Percentiles rank a stretch among this genome's conserved stretches.
phyloP scores from a whole-genome alignment of 2,888 invertebrate genomes.

The Eulithis prunata region DNA sequence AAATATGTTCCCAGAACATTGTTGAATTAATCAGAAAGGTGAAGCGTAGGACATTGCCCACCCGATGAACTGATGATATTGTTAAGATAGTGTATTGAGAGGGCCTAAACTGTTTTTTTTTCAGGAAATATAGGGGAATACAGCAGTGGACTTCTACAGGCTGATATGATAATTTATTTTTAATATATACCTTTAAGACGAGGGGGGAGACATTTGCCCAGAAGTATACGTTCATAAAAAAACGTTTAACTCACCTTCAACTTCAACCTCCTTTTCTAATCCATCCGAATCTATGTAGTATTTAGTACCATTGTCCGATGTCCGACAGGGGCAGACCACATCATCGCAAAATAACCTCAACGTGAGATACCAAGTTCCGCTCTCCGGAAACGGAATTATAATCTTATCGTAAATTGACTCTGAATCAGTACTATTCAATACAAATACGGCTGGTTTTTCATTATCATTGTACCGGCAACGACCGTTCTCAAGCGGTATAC shows the following conservation, averaged over 20 bases:
- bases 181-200: too few relatives aligned
- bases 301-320: constrained; percentile 73
- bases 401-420: constrained; percentile 85
- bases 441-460: constrained; percentile 83
- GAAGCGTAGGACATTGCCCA: too few relatives aligned
- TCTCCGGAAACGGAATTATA: constrained; percentile 92
- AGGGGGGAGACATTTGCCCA: not conserved
- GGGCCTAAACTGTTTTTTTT: too few relatives aligned
- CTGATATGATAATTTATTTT: too few relatives aligned
- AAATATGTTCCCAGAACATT: too few relatives aligned
- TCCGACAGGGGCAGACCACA: constrained; percentile 74
- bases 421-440: constrained; percentile 86
- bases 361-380: constrained; percentile 92
- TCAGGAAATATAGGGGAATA: too few relatives aligned
- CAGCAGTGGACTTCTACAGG: too few relatives aligned
- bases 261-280: constrained; percentile 54
- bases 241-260: constrained; percentile 32
- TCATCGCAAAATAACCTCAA: constrained; percentile 88
- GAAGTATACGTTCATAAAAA: too few relatives aligned
- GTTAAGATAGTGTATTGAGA: too few relatives aligned
- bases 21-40: too few relatives aligned
- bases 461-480: constrained; percentile 84
- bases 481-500: constrained; percentile 86
- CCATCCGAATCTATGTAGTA: constrained; percentile 77
- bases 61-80: too few relatives aligned